Base-by-base conservation (phyloP, 1,140 invertebrate genomes). In the Camponotus floridanus region DNA sequence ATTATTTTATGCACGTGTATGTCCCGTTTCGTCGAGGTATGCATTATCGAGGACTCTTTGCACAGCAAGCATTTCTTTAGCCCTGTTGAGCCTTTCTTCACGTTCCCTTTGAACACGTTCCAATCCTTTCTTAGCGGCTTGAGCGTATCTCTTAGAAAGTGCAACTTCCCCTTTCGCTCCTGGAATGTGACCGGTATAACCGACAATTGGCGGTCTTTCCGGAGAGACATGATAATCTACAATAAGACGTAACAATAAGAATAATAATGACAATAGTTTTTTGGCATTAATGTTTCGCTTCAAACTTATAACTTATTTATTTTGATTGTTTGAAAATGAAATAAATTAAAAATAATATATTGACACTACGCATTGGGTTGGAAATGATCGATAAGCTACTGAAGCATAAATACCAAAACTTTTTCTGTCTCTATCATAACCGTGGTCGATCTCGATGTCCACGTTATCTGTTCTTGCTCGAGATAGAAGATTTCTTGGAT, bases 171-270 rank as follows among this genome's bases (percentile, higher is more conserved):
- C 96, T 87, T 96, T 97, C 7, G 97, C 96, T 59, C 96, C 94
- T 31, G 97, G 97, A 65, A 97, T 97, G 90, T 97, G 97, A 39
- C 97, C 97, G 0, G 97, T 97, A 90, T 97, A 97, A 1, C 97
- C 97, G 1, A 97, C 96, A 81, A 97, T 97, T 36, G 97, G 97
- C 31, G 97, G 97, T 88, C 95, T 96, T 91, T 97, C 96, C 0
- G 97, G 96, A 11, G 97, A 97, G 88, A 97, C 96, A 92, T 96
- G 95, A 92, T 96, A 96, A 87, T 96, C 97, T 97, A n/a, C n/a
- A n/a, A n/a, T n/a, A n/a, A n/a, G n/a, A n/a, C n/a, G 94, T 76
- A 86, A 88, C 61, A 74, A 86, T 65, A 57, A 33, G 57, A 57
- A 68, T 39, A 36, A 36, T 13, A 13, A 62, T 76, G 4, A 36